Percentiles rank a stretch among this genome's conserved stretches.
phyloP scores from a whole-genome alignment of 2,797 vertebrate species.

The Dromococcyx pavoninus region DNA sequence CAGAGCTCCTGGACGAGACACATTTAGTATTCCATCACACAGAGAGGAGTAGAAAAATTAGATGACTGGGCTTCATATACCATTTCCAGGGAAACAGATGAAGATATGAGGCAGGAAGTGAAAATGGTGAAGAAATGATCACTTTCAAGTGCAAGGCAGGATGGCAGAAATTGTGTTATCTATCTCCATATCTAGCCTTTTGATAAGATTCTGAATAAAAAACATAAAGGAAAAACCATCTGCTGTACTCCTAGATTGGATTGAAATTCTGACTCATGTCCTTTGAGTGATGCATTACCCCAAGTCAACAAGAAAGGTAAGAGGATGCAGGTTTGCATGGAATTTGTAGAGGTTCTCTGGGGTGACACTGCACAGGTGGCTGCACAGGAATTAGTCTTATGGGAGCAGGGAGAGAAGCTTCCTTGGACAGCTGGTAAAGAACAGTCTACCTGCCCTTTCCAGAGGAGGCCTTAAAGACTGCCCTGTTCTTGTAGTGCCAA shows the following conservation, averaged over 20 bases:
- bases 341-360: neutral
- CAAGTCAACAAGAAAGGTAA: neutral
- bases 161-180: slow-evolving; percentile 1
- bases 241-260: neutral
- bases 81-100: neutral
- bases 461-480: neutral
- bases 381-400: neutral
- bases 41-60: neutral
- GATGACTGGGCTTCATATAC: neutral
- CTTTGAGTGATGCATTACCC: neutral
- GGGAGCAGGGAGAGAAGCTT: neutral
- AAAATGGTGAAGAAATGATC: neutral
- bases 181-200: neutral
- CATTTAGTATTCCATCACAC: neutral
- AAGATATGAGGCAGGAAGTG: neutral
- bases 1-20: neutral
- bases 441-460: neutral
- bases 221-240: neutral
- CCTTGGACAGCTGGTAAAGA: neutral
- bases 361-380: neutral
- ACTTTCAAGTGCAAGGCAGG: neutral
- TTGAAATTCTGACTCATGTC: neutral
- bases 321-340: neutral
- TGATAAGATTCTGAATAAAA: neutral
- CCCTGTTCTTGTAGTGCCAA: neutral